Evolutionary conservation across 1,140 invertebrate genomes (phyloP).

Genomic region (Trialeurodes vaporariorum): DNA sequence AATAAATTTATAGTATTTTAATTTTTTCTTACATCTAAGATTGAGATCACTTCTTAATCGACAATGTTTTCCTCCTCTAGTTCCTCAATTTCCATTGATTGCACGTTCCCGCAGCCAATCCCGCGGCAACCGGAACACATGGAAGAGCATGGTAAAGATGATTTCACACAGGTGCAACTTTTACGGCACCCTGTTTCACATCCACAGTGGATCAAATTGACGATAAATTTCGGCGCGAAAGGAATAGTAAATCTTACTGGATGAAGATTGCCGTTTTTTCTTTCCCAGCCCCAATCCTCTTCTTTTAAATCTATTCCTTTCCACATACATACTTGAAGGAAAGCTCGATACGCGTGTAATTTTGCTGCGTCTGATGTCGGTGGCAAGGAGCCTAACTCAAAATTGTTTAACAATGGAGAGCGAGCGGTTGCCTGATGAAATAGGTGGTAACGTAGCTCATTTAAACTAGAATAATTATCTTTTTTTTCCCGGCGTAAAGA

Average conservation of each 20-base stretch:
- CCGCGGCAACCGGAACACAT: neutral
- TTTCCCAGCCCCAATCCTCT: neutral
- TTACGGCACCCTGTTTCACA: slow-evolving; percentile 1
- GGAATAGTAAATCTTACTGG: neutral
- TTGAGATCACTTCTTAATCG: no score
- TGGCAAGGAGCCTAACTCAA: neutral
- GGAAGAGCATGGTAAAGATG: neutral
- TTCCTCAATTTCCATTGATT: no score
- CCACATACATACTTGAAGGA: neutral
- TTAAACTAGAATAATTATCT: neutral
- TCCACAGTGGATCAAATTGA: neutral
- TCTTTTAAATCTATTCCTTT: neutral
- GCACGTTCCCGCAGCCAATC: neutral
- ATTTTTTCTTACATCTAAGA: no score
- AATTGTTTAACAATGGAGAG: neutral
- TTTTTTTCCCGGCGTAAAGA: neutral
- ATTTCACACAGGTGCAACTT: neutral
- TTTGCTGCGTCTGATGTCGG: neutral
- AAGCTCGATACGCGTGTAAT: neutral
- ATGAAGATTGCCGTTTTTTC: neutral
- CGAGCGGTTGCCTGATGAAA: neutral
- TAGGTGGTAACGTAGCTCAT: neutral
- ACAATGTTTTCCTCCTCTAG: no score
- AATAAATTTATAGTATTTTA: neutral
- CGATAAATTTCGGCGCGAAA: neutral